These are phyloP conservation scores for Gari tellinella DNA, from an alignment of 2,888 invertebrate species.

Conservation along the genomic window DNA sequence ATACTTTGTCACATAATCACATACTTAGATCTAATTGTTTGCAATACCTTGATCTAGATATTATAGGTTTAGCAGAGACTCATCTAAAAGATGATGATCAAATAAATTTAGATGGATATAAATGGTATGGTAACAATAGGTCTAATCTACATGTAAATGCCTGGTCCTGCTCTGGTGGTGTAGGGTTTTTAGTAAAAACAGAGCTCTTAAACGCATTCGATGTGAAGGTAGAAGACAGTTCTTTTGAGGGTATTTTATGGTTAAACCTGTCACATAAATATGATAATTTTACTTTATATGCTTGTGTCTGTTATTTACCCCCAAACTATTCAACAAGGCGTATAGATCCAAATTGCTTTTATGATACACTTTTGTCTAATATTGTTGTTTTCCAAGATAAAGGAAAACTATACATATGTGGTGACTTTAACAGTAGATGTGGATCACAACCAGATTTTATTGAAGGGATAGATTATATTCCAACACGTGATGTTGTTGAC, in stretches of 20 bases:
- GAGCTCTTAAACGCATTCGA: not conserved
- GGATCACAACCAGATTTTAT: not conserved
- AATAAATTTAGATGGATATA: conserved; percentile 4
- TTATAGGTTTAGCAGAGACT: conserved; percentile 2
- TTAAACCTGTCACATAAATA: not conserved
- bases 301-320: not conserved
- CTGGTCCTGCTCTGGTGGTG: conserved; percentile 3
- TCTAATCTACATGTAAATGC: not conserved
- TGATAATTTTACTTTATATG: not conserved
- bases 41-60: not conserved
- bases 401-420: not conserved
- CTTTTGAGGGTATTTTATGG: conserved; percentile 3
- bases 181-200: conserved; percentile 3
- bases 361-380: not conserved
- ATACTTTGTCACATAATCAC: no score
- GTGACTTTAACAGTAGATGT: conserved; percentile 2
- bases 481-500: not conserved
- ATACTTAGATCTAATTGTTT: not conserved
- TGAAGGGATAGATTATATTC: not conserved
- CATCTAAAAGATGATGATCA: not conserved
- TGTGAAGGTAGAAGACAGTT: not conserved
- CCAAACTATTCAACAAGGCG: conserved; percentile 1
- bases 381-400: not conserved
- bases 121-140: conserved; percentile 4
- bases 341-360: not conserved